phyloP scores from a whole-genome alignment of 2,888 invertebrate genomes.

The Stenurella melanura region DNA sequence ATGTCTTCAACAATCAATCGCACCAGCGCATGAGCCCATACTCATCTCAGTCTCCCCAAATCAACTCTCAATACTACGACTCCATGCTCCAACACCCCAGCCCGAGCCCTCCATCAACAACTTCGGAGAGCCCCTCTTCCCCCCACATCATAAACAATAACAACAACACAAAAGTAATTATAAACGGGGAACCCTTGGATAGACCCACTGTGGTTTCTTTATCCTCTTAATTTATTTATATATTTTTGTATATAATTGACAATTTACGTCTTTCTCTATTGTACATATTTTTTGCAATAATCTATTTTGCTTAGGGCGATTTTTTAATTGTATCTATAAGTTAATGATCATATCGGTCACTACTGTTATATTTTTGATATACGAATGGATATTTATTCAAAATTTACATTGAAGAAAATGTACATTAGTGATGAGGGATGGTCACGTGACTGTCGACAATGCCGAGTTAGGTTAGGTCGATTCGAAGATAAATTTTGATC shows the following conservation, averaged over 20 bases:
- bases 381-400: slow-evolving; percentile 21
- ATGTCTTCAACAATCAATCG: slow-evolving; percentile 60
- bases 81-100: slow-evolving; percentile 65
- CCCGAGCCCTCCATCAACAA: slow-evolving; percentile 67
- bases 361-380: slow-evolving; percentile 31
- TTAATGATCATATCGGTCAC: slow-evolving; percentile 20
- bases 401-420: slow-evolving; percentile 13
- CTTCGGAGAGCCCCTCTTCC: slow-evolving; percentile 68
- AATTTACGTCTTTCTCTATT: slow-evolving; percentile 17
- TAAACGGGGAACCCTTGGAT: slow-evolving; percentile 66
- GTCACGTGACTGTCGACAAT: too few relatives aligned
- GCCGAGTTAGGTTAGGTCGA: too few relatives aligned
- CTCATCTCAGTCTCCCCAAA: slow-evolving; percentile 67
- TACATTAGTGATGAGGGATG: not conserved
- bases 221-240: slow-evolving; percentile 57
- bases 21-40: slow-evolving; percentile 68
- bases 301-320: slow-evolving; percentile 48
- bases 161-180: slow-evolving; percentile 66
- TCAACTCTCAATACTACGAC: slow-evolving; percentile 66
- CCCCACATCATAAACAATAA: slow-evolving; percentile 66
- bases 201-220: slow-evolving; percentile 71
- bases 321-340: slow-evolving; percentile 38
- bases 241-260: slow-evolving; percentile 41
- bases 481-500: too few relatives aligned
- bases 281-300: slow-evolving; percentile 45